phyloP scores from a whole-genome alignment of 2,113 vertebrate species.

The Ctenodactylus gundi region DNA sequence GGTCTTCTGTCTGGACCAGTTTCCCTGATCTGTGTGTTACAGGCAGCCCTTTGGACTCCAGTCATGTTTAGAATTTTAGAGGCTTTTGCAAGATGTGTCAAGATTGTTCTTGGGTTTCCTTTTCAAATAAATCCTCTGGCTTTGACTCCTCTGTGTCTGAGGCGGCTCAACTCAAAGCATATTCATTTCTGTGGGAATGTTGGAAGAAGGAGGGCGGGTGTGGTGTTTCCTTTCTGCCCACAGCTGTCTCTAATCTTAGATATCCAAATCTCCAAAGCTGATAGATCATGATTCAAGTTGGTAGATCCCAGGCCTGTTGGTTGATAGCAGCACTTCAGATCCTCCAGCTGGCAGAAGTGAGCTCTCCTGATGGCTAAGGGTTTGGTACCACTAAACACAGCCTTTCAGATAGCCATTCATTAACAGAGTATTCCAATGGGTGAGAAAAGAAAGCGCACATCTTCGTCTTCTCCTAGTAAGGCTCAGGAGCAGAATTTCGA shows the following conservation, averaged over 20 bases:
- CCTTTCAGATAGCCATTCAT: neutral
- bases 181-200: conserved; percentile 73
- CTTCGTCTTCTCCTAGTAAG: neutral
- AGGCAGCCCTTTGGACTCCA: neutral
- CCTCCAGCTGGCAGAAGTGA: neutral
- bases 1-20: neutral
- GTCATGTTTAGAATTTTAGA: conserved; percentile 43
- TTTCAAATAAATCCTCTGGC: conserved; percentile 67
- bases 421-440: neutral
- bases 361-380: neutral
- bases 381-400: neutral
- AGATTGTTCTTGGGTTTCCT: conserved; percentile 63
- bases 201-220: neutral
- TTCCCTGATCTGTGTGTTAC: neutral
- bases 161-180: conserved; percentile 41
- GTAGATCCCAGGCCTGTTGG: neutral
- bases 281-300: neutral
- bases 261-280: neutral
- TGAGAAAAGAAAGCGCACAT: neutral
- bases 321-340: neutral
- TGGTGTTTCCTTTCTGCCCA: neutral
- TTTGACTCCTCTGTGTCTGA: conserved; percentile 71
- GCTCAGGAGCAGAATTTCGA: neutral
- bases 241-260: conserved; percentile 43
- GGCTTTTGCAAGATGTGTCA: conserved; percentile 49